phyloP scores from a whole-genome alignment of 2,113 vertebrate genomes.

The Phainopepla nitens region DNA sequence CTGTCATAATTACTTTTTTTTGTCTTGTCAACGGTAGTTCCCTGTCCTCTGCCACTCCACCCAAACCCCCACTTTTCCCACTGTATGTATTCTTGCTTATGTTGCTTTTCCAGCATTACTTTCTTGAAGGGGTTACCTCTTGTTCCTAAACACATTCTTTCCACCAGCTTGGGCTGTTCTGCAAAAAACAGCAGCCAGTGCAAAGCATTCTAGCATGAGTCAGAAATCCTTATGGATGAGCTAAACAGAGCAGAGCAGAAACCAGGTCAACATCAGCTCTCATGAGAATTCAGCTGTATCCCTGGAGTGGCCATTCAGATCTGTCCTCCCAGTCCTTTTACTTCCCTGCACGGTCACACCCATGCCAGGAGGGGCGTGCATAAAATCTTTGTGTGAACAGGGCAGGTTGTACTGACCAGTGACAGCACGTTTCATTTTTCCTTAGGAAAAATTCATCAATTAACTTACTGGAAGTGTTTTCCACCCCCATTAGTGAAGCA shows the following conservation, averaged over 20 bases:
- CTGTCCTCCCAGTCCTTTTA: neutral
- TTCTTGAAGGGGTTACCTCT: neutral
- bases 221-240: neutral
- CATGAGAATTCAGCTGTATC: neutral
- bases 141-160: neutral
- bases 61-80: neutral
- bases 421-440: neutral
- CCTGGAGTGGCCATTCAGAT: neutral
- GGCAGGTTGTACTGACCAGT: neutral
- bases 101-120: neutral
- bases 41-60: neutral
- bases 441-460: neutral
- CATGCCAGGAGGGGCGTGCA: fast-evolving
- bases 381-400: neutral
- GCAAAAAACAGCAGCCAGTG: neutral
- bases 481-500: neutral
- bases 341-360: neutral
- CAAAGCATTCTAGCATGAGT: neutral
- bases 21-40: neutral
- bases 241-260: neutral
- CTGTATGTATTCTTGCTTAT: neutral
- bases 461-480: neutral
- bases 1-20: neutral
- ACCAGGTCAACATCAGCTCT: neutral
- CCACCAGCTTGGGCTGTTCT: neutral